phyloP scores from a whole-genome alignment of 2,888 invertebrate genomes.

The Eupithecia tripunctaria region DNA sequence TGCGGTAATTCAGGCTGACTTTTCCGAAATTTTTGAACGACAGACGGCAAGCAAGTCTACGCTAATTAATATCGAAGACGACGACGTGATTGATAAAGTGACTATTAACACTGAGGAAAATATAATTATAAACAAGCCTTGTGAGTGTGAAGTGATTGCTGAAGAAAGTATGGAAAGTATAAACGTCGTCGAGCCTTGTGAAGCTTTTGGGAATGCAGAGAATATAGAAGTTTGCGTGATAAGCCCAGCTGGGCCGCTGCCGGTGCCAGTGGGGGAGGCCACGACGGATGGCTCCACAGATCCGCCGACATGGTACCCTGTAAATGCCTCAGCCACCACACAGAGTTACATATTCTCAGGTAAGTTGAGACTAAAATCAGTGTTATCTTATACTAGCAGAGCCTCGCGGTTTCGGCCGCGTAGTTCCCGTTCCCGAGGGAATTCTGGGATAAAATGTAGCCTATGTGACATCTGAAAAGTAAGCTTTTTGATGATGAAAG shows the following conservation, averaged over 20 bases:
- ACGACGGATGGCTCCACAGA: slow-evolving; percentile 46
- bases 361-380: slow-evolving; percentile 36
- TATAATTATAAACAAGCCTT: background rate
- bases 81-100: background rate
- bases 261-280: slow-evolving; percentile 67
- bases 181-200: slow-evolving; percentile 15
- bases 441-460: background rate
- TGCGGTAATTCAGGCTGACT: slow-evolving; percentile 34
- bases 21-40: background rate
- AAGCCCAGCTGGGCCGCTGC: slow-evolving; percentile 62
- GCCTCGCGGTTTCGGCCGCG: background rate
- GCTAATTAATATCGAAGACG: slow-evolving; percentile 10
- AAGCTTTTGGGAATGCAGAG: slow-evolving; percentile 20
- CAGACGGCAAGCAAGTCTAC: slow-evolving; percentile 16
- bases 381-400: background rate
- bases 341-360: slow-evolving; percentile 47
- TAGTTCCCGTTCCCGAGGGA: too few species aligned
- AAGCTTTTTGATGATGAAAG: too few species aligned
- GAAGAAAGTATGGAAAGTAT: slow-evolving; percentile 1
- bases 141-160: background rate
- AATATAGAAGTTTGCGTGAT: slow-evolving; percentile 30
- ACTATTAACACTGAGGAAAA: background rate
- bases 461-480: too few species aligned
- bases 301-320: slow-evolving; percentile 45
- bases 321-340: slow-evolving; percentile 36